Base-by-base conservation (phyloP, 2,113 vertebrate genomes). In the Echinops telfairi region DNA sequence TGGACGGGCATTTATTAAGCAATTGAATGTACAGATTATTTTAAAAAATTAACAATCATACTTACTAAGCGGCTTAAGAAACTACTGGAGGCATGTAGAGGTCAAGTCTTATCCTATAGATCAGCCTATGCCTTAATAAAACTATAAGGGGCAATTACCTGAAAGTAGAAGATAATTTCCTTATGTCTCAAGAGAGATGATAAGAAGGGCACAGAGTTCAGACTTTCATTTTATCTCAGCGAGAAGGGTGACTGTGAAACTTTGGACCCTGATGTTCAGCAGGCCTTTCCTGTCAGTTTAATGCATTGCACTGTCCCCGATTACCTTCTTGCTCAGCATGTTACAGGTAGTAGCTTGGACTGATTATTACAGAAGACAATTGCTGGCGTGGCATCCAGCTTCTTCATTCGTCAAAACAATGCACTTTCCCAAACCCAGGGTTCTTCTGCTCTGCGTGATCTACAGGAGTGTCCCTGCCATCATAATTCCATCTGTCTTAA, bases 381-480 rank as follows among this genome's bases (percentile, higher is more conserved):
- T 77, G 88, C 77, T 83, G n/a, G 82, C 17, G 20, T 86, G 90
- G 81, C 62, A 89, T 62, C 81, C 12, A 83, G 22, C 77, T 75
- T 93, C 93, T 86, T 82, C 62, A 71, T 84, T 94, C 40, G 90
- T 92, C 83, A 93, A 88, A 95, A 92, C 33, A 80, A 90, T 88
- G 87, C 5, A 6, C 76, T 89, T 84, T 38, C 62, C 38, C 17
- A 20, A n/a, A 57, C 29, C 17, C n/a, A 31, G 5, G 23, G 60
- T 58, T 71, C 53, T 84, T 62, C 36, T 2, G 53, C 2, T 36
- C 15, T 80, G 17, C 62, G 88, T 43, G 36, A 93, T 76, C 86
- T 85, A 87, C 62, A 40, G 9, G 76, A 92, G 7, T n/a, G 38
- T 73, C 76, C 53, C n/a, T 40, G 76, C 12, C 38, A 70, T 77